Base-by-base conservation (phyloP, 2,888 invertebrate genomes). In the Erebia epiphron region DNA sequence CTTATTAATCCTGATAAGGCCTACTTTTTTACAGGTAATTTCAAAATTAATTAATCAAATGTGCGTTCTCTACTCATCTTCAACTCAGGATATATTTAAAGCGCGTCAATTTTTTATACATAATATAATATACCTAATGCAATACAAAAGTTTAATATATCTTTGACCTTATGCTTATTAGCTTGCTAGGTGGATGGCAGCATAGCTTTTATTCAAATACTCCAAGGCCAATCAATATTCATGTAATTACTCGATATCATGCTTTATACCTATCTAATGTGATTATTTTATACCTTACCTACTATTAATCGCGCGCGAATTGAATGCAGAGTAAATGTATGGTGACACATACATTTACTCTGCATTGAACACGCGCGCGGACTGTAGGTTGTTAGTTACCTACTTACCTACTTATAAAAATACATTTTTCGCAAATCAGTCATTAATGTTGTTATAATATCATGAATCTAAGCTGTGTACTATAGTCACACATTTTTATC, bases 391-490 rank as follows among this genome's bases (percentile, higher is more conserved):
- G 18, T 0, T 13, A 3, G 1, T 13, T 57, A 26, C 50, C 61
- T 46, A 60, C 13, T 50, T 57, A 70, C 16, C 43, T 57, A 70
- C 16, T n/a, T 71, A 73, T 16, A 73, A 73, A 73, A 73, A 73
- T 71, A 73, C 57, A 54, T 61, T 70, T 68, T 71, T 65, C 43
- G 56, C 66, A 68, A 50, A 73, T 71, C 73, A 73, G 73, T 73
- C 73, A 43, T 35, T 1, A 7, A 7, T 52, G 54, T 61, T 18
- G 43, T 65, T 26, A 69, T 65, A 49, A 49, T 41, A 35, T 54
- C 18, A 54, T 18, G 5, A 11, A 41, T 41, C 18, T 64, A 54
- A 35, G 35, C 35, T 35, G 43, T 56, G 5, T 10, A 18, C 1
- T 21, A n/a, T n/a, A 46, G 9, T 5, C 35, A 50, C 10, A 64